phyloP scores from a whole-genome alignment of 2,888 invertebrate species.

The Volucella bombylans region DNA sequence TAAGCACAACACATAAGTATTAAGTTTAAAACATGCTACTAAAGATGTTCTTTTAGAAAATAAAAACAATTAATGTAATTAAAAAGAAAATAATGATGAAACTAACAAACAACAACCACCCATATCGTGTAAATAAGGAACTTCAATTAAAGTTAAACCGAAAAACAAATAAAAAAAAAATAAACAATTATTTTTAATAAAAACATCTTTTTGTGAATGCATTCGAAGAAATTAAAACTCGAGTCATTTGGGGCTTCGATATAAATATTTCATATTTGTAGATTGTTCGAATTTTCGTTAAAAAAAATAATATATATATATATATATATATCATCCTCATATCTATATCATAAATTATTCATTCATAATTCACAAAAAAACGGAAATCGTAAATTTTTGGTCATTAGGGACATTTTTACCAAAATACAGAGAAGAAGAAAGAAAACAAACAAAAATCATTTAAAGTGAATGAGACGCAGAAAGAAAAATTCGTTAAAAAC shows the following conservation, averaged over 20 bases:
- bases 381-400: constrained; percentile 28
- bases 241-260: constrained; percentile 15
- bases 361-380: constrained; percentile 4
- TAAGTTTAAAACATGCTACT: constrained; percentile 55
- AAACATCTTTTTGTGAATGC: constrained; percentile 2
- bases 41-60: constrained; percentile 54
- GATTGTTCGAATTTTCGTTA: constrained; percentile 44
- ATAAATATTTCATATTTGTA: constrained; percentile 30
- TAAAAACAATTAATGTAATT: constrained; percentile 31
- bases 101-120: constrained; percentile 45
- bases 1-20: constrained; percentile 66
- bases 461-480: constrained; percentile 58
- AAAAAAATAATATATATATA: background rate
- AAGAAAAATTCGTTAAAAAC: no score
- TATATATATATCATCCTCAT: constrained; percentile 28
- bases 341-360: constrained; percentile 35
- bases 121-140: constrained; percentile 70
- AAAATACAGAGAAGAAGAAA: constrained; percentile 34
- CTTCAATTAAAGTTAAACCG: constrained; percentile 21
- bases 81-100: constrained; percentile 20
- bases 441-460: constrained; percentile 30
- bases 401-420: constrained; percentile 65
- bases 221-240: constrained; percentile 2
- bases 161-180: constrained; percentile 8
- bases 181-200: constrained; percentile 26